Conservation (phyloP, 2,888 invertebrate species). For the Dione vanillae region DNA sequence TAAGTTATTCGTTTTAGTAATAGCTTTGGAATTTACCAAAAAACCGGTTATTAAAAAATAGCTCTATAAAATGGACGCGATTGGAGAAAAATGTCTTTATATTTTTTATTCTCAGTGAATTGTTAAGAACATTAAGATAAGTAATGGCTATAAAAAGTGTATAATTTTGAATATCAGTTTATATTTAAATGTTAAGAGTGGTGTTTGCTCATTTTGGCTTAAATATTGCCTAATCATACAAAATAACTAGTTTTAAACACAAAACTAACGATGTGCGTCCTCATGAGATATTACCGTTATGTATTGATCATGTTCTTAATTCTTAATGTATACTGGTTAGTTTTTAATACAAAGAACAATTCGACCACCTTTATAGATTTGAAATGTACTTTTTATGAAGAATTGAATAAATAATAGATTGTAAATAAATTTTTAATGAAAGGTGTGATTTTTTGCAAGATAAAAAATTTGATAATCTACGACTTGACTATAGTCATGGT, state of each 20-base stretch:
- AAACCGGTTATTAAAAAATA: constrained; percentile 23
- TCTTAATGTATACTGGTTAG: constrained; percentile 2
- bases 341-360: constrained; percentile 6
- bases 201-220: constrained; percentile 18
- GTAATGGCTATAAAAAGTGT: constrained; percentile 26
- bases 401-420: no score
- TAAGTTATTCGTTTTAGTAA: constrained; percentile 16
- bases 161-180: constrained; percentile 20
- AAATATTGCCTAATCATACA: constrained; percentile 20
- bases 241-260: constrained; percentile 13
- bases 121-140: constrained; percentile 27
- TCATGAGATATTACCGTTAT: constrained; percentile 5
- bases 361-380: not conserved
- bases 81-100: constrained; percentile 25
- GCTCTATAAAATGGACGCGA: constrained; percentile 21
- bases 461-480: constrained; percentile 16
- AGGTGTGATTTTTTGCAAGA: no score
- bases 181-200: constrained; percentile 11
- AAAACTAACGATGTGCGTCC: constrained; percentile 5
- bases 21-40: constrained; percentile 23
- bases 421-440: no score
- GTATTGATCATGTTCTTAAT: not conserved
- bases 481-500: constrained; percentile 5
- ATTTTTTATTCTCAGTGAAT: constrained; percentile 28
- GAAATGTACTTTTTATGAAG: not conserved